Percentiles rank a stretch among this genome's conserved stretches.
These are phyloP conservation scores for Villa cingulata DNA, from an alignment of 2,888 invertebrate species.

Conservation along the genomic window DNA sequence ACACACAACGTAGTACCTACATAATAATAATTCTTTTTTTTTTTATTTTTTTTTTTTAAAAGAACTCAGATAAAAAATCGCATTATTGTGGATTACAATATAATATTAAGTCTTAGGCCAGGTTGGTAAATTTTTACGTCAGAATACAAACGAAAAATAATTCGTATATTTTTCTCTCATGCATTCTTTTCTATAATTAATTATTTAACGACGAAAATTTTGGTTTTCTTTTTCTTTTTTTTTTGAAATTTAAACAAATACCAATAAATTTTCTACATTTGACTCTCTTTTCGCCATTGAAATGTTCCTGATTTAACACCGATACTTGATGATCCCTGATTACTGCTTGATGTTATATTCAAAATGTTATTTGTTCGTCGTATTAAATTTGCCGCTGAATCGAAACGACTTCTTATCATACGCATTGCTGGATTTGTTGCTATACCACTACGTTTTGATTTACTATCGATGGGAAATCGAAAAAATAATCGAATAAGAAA, in stretches of 20 bases:
- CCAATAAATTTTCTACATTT: slow-evolving; percentile 29
- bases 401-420: slow-evolving; percentile 45
- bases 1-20: too few species aligned
- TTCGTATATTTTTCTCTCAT: too few species aligned
- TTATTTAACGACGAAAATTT: too few species aligned
- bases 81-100: too few species aligned
- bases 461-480: slow-evolving; percentile 23
- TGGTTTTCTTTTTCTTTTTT: neutral
- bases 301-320: slow-evolving; percentile 38
- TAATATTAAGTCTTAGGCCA: too few species aligned
- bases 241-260: too few species aligned
- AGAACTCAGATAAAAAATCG: too few species aligned
- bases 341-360: slow-evolving; percentile 26
- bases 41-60: too few species aligned
- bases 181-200: too few species aligned
- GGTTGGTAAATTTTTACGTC: too few species aligned
- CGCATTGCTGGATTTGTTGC: slow-evolving; percentile 78
- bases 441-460: slow-evolving; percentile 67
- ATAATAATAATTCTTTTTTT: too few species aligned
- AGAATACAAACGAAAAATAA: too few species aligned
- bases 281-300: slow-evolving; percentile 38
- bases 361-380: slow-evolving; percentile 36
- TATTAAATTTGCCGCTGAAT: slow-evolving; percentile 36
- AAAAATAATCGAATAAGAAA: neutral
- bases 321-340: slow-evolving; percentile 37